These are phyloP conservation scores for Psittacus erithacus DNA, from an alignment of 2,113 vertebrate genomes.

Conservation along the genomic window DNA sequence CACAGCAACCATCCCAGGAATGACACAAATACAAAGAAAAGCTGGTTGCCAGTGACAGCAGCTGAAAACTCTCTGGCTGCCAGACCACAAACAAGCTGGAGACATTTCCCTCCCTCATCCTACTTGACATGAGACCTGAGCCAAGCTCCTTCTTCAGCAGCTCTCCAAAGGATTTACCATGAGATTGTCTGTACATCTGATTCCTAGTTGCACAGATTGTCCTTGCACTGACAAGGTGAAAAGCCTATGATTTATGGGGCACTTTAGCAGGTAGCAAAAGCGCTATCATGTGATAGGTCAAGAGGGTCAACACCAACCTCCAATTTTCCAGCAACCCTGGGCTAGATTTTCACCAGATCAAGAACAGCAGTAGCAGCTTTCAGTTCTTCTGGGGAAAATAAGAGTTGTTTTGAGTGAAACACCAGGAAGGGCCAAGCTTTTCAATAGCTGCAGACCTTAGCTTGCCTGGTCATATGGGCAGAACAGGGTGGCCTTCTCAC, in stretches of 20 bases:
- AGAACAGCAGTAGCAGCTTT: background rate
- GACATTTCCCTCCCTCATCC: background rate
- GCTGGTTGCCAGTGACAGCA: conserved; percentile 13
- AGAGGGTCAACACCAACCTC: background rate
- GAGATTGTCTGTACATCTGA: background rate
- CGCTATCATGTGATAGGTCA: background rate
- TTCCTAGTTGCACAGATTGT: background rate
- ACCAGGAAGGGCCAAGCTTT: background rate
- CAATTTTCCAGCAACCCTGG: background rate
- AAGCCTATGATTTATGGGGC: background rate
- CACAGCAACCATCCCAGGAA: background rate
- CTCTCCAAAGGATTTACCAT: background rate
- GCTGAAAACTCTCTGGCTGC: background rate
- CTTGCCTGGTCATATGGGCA: rapidly evolving
- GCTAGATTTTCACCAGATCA: background rate
- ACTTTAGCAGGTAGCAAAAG: background rate
- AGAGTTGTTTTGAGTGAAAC: background rate
- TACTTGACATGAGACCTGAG: background rate
- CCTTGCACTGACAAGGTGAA: background rate
- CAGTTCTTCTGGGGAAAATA: background rate
- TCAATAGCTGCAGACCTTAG: background rate
- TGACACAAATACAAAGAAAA: background rate
- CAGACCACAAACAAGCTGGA: conserved; percentile 54
- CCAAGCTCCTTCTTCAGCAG: conserved; percentile 30
- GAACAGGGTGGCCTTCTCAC: background rate